Evolutionary conservation across 2,797 vertebrate species (phyloP).

Genomic region (Pteronotus mesoamericanus): DNA sequence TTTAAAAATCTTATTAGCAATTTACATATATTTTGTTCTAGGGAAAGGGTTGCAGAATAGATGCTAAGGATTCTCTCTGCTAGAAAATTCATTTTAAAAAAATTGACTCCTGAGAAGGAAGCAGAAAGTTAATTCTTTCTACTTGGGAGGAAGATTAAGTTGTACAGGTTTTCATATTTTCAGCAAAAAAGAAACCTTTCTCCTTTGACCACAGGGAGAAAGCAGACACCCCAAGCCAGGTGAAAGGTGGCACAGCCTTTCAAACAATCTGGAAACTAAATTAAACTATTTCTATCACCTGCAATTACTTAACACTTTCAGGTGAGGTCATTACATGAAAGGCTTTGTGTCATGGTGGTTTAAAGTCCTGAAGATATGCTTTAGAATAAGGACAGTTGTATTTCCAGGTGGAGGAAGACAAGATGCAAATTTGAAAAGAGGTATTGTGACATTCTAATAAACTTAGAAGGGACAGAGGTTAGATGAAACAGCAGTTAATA

Average conservation of each 20-base stretch:
- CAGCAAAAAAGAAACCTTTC: neutral
- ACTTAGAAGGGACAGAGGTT: neutral
- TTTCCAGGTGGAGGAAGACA: neutral
- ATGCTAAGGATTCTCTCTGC: neutral
- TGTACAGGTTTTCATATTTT: conserved; percentile 6
- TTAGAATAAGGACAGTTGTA: neutral
- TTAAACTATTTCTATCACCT: neutral
- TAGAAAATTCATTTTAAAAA: neutral
- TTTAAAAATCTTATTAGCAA: neutral
- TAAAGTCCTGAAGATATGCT: neutral
- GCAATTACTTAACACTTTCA: neutral
- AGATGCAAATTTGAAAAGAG: neutral
- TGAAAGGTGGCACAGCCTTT: neutral
- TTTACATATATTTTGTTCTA: neutral
- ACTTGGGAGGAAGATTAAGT: neutral
- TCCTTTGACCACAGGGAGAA: neutral
- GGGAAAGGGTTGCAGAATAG: neutral
- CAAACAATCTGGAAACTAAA: neutral
- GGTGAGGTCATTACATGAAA: neutral
- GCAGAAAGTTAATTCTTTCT: neutral
- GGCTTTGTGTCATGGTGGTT: neutral
- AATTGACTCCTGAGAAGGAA: neutral
- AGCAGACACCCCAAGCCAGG: neutral
- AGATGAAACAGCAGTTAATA: neutral
- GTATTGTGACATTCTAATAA: neutral